Evolutionary conservation across 1,140 invertebrate species (phyloP).

Genomic region (Drosophila varians): DNA sequence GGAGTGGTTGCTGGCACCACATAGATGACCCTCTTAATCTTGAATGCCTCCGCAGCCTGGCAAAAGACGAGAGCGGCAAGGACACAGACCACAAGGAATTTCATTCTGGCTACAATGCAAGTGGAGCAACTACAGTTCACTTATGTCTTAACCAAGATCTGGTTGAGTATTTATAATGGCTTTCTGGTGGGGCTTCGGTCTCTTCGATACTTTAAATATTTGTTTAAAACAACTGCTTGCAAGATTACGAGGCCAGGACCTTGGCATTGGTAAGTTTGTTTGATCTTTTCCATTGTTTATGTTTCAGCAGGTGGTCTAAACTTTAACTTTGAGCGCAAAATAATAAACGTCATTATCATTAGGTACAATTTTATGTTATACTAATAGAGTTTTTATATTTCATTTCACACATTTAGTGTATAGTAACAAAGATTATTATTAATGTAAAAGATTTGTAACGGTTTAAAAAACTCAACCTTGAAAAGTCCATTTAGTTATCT

Average conservation of each 20-base stretch:
- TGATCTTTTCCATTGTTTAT: neutral
- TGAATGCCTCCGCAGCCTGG: conserved; percentile 17
- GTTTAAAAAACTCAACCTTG: too few species aligned
- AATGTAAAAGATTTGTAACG: too few species aligned
- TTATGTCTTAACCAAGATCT: conserved; percentile 1
- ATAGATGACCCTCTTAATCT: conserved; percentile 13
- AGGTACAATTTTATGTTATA: too few species aligned
- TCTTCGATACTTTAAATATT: neutral
- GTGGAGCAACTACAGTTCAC: neutral
- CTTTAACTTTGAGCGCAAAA: neutral
- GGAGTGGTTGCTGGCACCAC: conserved; percentile 6
- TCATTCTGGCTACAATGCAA: conserved; percentile 5
- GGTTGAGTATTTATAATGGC: conserved; percentile 12
- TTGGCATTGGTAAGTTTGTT: conserved; percentile 19
- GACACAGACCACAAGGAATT: conserved; percentile 20
- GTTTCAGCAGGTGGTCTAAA: neutral
- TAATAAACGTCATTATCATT: too few species aligned
- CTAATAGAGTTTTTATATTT: too few species aligned
- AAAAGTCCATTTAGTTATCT: too few species aligned
- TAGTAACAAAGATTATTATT: too few species aligned
- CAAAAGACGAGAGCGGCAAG: conserved; percentile 19
- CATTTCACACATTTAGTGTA: too few species aligned
- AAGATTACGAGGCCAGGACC: neutral
- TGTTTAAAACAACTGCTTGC: conserved; percentile 5
- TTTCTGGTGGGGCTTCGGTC: neutral